These are phyloP conservation scores for Stenolophus ochropezus DNA, from an alignment of 2,888 invertebrate genomes.

Conservation along the genomic window DNA sequence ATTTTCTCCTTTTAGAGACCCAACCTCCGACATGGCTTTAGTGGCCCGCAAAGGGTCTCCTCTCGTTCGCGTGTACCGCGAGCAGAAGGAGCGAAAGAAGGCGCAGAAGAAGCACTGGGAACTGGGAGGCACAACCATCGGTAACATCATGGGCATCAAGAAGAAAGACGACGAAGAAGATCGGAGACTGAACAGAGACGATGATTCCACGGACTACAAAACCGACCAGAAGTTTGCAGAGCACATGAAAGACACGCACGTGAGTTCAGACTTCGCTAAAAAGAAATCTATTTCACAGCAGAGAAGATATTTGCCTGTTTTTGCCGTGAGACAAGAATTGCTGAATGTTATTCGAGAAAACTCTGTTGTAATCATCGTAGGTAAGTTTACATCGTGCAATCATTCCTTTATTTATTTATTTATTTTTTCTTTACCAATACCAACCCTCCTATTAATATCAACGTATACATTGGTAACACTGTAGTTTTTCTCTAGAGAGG, in stretches of 20 bases:
- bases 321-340: constrained; percentile 94
- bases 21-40: constrained; percentile 98
- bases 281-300: constrained; percentile 91
- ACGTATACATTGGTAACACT: no score
- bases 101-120: constrained; percentile 99
- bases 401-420: no score
- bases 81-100: constrained; percentile 96
- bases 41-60: constrained; percentile 95
- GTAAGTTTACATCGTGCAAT: constrained; percentile 74
- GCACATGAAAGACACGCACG: constrained; percentile 85
- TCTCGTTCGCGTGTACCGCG: constrained; percentile 91
- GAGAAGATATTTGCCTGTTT: constrained; percentile 93
- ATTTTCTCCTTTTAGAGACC: constrained; percentile 79
- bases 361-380: constrained; percentile 95
- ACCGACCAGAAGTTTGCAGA: constrained; percentile 97
- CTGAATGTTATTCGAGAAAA: constrained; percentile 94
- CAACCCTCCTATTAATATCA: no score
- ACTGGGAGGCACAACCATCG: constrained; percentile 94
- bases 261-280: constrained; percentile 89
- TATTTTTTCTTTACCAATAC: no score
- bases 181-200: constrained; percentile 77
- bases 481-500: no score
- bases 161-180: constrained; percentile 87
- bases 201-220: constrained; percentile 89
- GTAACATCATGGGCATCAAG: constrained; percentile 96